phyloP scores from a whole-genome alignment of 2,888 invertebrate genomes.

The Euproctis similis region DNA sequence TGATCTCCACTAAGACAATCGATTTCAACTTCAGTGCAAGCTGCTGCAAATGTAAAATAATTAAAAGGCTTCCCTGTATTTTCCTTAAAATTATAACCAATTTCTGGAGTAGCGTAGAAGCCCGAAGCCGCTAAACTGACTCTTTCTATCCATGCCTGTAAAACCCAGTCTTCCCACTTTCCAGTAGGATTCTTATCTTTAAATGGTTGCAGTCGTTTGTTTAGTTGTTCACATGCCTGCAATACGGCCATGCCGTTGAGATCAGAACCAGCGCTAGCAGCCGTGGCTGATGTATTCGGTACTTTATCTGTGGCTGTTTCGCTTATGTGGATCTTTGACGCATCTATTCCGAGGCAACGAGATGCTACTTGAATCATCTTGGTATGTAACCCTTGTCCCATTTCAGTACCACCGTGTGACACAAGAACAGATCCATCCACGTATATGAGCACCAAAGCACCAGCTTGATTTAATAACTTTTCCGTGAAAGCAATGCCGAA shows the following conservation, averaged over 20 bases:
- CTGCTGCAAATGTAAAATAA: slow-evolving; percentile 91
- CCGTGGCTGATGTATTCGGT: slow-evolving; percentile 92
- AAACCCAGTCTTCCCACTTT: slow-evolving; percentile 90
- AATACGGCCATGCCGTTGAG: slow-evolving; percentile 93
- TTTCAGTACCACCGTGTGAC: slow-evolving; percentile 95
- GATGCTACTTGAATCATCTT: slow-evolving; percentile 96
- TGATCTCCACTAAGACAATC: slow-evolving; percentile 97
- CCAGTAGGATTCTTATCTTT: slow-evolving; percentile 84
- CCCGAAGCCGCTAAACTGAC: slow-evolving; percentile 89
- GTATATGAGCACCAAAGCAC: slow-evolving; percentile 91
- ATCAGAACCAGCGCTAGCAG: slow-evolving; percentile 92
- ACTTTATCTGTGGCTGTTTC: slow-evolving; percentile 94
- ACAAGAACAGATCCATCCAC: slow-evolving; percentile 91
- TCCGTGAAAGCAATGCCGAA: slow-evolving; percentile 90
- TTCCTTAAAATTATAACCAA: slow-evolving; percentile 82
- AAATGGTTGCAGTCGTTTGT: slow-evolving; percentile 83
- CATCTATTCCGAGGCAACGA: slow-evolving; percentile 80
- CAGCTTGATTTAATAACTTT: slow-evolving; percentile 87
- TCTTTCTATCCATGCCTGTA: slow-evolving; percentile 83
- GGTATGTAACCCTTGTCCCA: slow-evolving; percentile 97
- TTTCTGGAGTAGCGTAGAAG: slow-evolving; percentile 84
- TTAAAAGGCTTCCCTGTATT: slow-evolving; percentile 84
- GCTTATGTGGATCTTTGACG: slow-evolving; percentile 84
- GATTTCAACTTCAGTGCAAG: slow-evolving; percentile 92
- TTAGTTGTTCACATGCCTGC: slow-evolving; percentile 85